Conservation (phyloP, 2,888 invertebrate genomes). For the Pollenia griseotomentosa region DNA sequence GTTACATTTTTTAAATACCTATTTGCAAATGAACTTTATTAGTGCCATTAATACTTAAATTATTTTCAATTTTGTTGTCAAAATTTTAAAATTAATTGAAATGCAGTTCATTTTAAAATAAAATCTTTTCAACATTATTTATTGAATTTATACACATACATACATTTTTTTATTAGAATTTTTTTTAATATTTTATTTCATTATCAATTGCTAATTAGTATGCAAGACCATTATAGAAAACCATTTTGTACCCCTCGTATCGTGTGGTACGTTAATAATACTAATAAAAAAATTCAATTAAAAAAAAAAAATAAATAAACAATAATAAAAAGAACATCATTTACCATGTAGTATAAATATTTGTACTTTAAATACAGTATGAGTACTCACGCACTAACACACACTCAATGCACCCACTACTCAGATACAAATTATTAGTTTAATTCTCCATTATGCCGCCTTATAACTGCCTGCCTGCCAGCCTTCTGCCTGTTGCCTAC, state of each 20-base stretch:
- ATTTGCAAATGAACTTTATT: constrained; percentile 30
- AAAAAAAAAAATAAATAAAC: constrained; percentile 2
- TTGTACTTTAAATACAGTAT: constrained; percentile 21
- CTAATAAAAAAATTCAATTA: constrained; percentile 23
- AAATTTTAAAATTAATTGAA: constrained; percentile 49
- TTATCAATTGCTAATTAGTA: constrained; percentile 66
- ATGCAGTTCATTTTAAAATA: constrained; percentile 24
- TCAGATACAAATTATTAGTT: constrained; percentile 33
- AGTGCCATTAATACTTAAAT: constrained; percentile 6
- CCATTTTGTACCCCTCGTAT: constrained; percentile 38
- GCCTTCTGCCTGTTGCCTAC: background rate
- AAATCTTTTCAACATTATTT: constrained; percentile 17
- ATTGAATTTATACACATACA: background rate
- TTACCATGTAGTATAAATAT: constrained; percentile 41
- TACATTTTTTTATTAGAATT: constrained; percentile 9
- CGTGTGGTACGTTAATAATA: constrained; percentile 46
- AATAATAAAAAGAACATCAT: constrained; percentile 45
- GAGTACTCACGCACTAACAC: constrained; percentile 36
- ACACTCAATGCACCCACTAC: background rate
- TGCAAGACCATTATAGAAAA: constrained; percentile 62
- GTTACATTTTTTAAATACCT: no score
- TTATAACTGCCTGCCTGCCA: background rate
- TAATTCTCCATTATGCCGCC: constrained; percentile 18
- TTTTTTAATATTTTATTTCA: constrained; percentile 52
- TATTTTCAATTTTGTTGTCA: background rate